Evolutionary conservation across 2,888 invertebrate species (phyloP), one percentile per base, ranked within the genome.

Genomic region (Pseudococcus jackbeardsleyi): DNA sequence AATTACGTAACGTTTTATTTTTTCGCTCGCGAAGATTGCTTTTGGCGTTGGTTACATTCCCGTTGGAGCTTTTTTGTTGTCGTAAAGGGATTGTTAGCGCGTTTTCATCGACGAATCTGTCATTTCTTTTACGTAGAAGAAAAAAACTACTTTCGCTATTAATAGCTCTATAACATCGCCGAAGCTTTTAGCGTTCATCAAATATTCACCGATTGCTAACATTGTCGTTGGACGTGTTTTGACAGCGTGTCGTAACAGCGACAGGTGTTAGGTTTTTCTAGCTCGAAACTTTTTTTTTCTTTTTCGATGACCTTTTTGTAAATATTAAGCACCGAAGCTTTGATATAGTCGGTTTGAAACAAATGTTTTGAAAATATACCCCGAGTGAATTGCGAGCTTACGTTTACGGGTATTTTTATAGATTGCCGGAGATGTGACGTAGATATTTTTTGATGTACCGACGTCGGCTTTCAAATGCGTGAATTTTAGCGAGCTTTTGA

Each of bases 151-250:
- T 79, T 42, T 79, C n/a, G 42, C 42, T 79, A 79, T 79, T 79
- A 79, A 79, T 79, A 42, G 79, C 79, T 72, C 68, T 72, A 72
- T 72, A 72, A 72, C 68, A 26, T 72, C 68, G 33, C 19, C 42
- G 79, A 79, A 79, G 79, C 79, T 79, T 79, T 79, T 79, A 79
- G 79, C 79, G 42, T 79, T 79, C 79, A 79, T 79, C 42, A 79
- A 79, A 79, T 79, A 79, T 79, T 79, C 79, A 79, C 79, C 39
- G 42, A 79, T 79, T 42, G 79, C 79, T 19, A 79, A 42, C 79
- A 79, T 79, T 79, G 79, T 79, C 79, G 39, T 79, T 46, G 42
- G 79, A 79, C 42, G n/a, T 79, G 79, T 79, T 79, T 79, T 79
- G 79, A 79, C 42, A 79, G 19, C n/a, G 12, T 79, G 79, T 79